Evolutionary conservation across 2,888 invertebrate species (phyloP).

Genomic region (Sicus ferrugineus): DNA sequence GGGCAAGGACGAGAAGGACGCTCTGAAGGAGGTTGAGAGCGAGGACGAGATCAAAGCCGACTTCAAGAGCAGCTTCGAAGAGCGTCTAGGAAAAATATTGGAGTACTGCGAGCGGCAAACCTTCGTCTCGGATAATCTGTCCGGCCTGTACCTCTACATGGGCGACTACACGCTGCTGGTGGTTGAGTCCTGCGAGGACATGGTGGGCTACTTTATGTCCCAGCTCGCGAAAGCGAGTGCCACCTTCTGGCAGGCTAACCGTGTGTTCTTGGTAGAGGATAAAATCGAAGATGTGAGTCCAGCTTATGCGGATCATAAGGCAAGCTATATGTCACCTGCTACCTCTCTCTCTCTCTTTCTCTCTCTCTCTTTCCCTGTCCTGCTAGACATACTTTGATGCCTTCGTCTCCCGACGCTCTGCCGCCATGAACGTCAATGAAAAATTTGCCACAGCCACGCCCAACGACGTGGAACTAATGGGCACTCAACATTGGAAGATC

Average conservation of each 20-base stretch:
- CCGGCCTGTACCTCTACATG: conserved; percentile 52
- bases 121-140: conserved; percentile 49
- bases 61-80: conserved; percentile 35
- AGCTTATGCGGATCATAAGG: no score
- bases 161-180: conserved; percentile 50
- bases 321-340: no score
- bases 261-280: conserved; percentile 54
- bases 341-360: neutral
- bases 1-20: neutral
- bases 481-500: conserved; percentile 52
- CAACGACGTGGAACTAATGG: conserved; percentile 52
- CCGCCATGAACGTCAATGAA: conserved; percentile 51
- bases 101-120: conserved; percentile 26
- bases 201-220: conserved; percentile 49
- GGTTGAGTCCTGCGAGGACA: conserved; percentile 55
- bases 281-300: conserved; percentile 46
- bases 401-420: conserved; percentile 45
- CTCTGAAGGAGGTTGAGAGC: neutral
- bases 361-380: neutral
- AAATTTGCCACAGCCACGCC: conserved; percentile 55
- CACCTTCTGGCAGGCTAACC: conserved; percentile 45
- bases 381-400: conserved; percentile 49
- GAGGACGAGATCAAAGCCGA: neutral
- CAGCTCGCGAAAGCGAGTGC: conserved; percentile 39
- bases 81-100: conserved; percentile 40